Evolutionary conservation across 1,140 invertebrate species (phyloP).

Genomic region (Scylla paramamosain): DNA sequence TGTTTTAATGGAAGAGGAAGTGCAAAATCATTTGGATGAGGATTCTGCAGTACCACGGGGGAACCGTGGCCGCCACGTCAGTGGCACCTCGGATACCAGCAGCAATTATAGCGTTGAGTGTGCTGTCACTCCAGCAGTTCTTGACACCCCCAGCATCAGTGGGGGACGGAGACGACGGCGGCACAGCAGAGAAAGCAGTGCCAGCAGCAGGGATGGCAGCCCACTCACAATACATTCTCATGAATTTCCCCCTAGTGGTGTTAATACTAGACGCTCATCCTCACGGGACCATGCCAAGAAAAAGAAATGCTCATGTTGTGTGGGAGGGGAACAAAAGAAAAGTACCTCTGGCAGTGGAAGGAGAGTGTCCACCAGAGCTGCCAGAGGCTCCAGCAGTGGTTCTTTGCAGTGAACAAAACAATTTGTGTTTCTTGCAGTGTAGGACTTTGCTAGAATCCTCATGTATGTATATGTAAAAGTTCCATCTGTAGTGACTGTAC

Average conservation of each 20-base stretch:
- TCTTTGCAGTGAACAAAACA: conserved; percentile 45
- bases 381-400: conserved; percentile 62
- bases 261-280: conserved; percentile 81
- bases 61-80: conserved; percentile 66
- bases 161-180: conserved; percentile 63
- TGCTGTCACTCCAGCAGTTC: conserved; percentile 57
- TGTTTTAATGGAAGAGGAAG: conserved; percentile 64
- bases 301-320: conserved; percentile 82
- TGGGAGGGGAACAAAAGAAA: conserved; percentile 75
- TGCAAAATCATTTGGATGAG: conserved; percentile 61
- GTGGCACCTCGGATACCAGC: conserved; percentile 73
- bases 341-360: conserved; percentile 62
- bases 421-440: conserved; percentile 54
- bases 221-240: conserved; percentile 63
- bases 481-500: conserved; percentile 1
- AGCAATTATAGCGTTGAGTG: conserved; percentile 71
- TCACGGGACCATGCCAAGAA: conserved; percentile 82
- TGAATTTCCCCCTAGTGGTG: conserved; percentile 76
- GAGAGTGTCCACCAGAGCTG: conserved; percentile 46
- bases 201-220: conserved; percentile 70
- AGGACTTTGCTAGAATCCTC: conserved; percentile 18
- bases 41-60: conserved; percentile 50
- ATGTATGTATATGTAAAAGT: conserved; percentile 11
- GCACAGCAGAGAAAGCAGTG: conserved; percentile 68
- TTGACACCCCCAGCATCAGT: conserved; percentile 54